A percentile compares a stretch with the other conserved stretches of the same genome.
Evolutionary conservation across 2,797 vertebrate species (phyloP).

Genomic region (Neoniphon sammara): DNA sequence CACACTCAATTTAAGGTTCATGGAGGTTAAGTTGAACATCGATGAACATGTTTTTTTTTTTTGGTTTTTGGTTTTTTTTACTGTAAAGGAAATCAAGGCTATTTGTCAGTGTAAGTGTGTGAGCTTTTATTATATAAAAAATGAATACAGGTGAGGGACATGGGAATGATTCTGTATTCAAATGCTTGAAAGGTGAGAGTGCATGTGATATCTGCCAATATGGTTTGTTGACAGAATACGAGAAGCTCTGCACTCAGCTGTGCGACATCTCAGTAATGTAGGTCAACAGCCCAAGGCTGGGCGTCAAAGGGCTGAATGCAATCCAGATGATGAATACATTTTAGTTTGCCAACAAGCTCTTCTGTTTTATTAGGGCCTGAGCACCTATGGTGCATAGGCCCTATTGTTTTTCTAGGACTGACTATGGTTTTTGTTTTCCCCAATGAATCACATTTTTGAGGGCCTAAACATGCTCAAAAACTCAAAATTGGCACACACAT

Average conservation of each 20-base stretch:
- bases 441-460: too few relatives aligned
- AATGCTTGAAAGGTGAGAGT: background rate
- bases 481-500: too few relatives aligned
- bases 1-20: too few relatives aligned
- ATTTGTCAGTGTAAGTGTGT: background rate
- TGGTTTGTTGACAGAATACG: constrained; percentile 2
- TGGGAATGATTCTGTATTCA: background rate
- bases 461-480: too few relatives aligned
- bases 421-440: too few relatives aligned
- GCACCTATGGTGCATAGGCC: too few relatives aligned
- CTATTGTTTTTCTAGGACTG: too few relatives aligned
- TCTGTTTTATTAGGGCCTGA: background rate
- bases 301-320: background rate
- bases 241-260: background rate
- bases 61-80: too few relatives aligned
- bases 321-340: constrained; percentile 7
- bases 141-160: background rate
- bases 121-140: background rate
- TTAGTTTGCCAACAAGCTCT: too few relatives aligned
- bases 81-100: background rate
- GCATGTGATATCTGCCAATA: background rate
- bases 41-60: too few relatives aligned
- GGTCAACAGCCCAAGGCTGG: constrained; percentile 1
- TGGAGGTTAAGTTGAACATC: too few relatives aligned
- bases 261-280: background rate